Base-by-base conservation (phyloP, 2,797 vertebrate genomes). In the Melanotaenia nigrans region DNA sequence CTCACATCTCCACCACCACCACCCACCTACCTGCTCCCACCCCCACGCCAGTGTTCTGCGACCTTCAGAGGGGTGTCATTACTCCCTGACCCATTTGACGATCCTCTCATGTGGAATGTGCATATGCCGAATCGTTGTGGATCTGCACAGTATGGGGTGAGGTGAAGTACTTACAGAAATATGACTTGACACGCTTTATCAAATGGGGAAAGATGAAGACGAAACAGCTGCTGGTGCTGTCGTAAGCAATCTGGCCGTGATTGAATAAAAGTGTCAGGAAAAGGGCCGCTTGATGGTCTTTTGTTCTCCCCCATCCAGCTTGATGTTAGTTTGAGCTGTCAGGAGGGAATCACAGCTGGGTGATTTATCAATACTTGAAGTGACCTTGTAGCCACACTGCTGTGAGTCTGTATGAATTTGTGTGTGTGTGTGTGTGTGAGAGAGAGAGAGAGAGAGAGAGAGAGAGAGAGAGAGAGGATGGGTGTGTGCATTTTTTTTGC, bases 211-310 rank as follows among this genome's bases (percentile, higher is more conserved):
- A 98, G 97, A 98, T 98, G 97, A 99, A 99, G 98, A 99, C 97
- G 97, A 99, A 99, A 98, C 97, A 99, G 97, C 97, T 98, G 98
- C 97, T 97, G 97, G 96, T 98, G 97, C 97, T 99, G 98, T 99
- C 97, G 96, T 99, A 99, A 99, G 97, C 97, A 99, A 99, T 99
- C 97, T 99, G 97, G 96, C 95, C 93, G 96, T 98, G 98, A 99
- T 99, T 99, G 97, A 99, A 98, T 99, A 99, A 99, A 99, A 99
- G 97, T 99, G 98, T 99, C 98, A 99, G 96, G 97, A 98, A 98
- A 98, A 97, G 97, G 97, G 96, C 96, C 95, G 96, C 97, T 97
- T 98, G 98, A 99, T 97, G 96, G 96, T 97, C 97, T 99, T 99
- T 99, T 99, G 97, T 99, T 98, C 97, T 97, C 95, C 96, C 95